phyloP scores from a whole-genome alignment of 1,140 invertebrate genomes.

The Drosophila navojoa region DNA sequence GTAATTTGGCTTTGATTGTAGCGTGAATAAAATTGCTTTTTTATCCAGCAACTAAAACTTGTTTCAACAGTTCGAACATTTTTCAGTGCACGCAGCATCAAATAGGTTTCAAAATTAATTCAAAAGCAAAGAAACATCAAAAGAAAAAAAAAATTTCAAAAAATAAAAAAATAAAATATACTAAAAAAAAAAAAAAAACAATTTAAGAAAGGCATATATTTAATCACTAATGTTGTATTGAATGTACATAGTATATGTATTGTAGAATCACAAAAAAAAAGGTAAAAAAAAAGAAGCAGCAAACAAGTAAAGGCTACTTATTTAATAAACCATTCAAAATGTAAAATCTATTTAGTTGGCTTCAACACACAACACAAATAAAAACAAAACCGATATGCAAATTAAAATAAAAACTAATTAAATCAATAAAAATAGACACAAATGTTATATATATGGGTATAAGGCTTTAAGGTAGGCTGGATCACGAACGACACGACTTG shows the following conservation, averaged over 20 bases:
- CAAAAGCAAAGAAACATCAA: slow-evolving; percentile 3
- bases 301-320: slow-evolving; percentile 1
- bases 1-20: slow-evolving; percentile 15
- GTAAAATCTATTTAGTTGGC: slow-evolving; percentile 11
- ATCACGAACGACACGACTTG: too few species aligned
- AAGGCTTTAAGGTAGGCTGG: too few species aligned
- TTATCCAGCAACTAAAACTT: background rate
- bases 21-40: slow-evolving; percentile 1
- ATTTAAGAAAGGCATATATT: slow-evolving; percentile 1
- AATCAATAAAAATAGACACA: background rate
- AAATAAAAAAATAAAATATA: background rate
- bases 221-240: slow-evolving; percentile 1
- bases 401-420: slow-evolving; percentile 19
- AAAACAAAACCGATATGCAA: background rate
- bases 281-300: too few species aligned
- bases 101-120: slow-evolving; percentile 73
- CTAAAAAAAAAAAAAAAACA: background rate
- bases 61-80: background rate
- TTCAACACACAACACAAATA: background rate
- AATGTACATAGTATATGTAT: slow-evolving; percentile 16
- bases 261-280: background rate
- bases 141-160: too few species aligned
- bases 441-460: too few species aligned
- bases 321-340: slow-evolving; percentile 9
- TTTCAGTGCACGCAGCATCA: slow-evolving; percentile 44